Conservation (phyloP, 1,140 invertebrate species). For the Micrasema longulum region DNA sequence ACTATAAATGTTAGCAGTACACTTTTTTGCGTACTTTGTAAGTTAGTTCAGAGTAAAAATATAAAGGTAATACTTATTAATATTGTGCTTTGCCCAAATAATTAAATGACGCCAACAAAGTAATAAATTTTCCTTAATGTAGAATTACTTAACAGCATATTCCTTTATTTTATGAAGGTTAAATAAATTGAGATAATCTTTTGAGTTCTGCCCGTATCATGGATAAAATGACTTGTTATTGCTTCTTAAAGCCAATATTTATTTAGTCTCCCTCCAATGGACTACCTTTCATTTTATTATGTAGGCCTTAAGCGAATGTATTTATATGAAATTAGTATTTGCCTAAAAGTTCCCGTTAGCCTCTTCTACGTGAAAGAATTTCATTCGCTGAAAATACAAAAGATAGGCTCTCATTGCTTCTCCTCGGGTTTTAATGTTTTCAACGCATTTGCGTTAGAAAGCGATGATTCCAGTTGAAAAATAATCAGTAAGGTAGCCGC, state of each 20-base stretch:
- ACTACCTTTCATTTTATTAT: neutral
- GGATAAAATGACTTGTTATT: constrained; percentile 19
- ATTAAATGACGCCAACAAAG: too few relatives aligned
- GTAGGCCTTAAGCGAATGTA: neutral
- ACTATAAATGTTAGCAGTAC: too few relatives aligned
- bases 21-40: too few relatives aligned
- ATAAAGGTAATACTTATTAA: too few relatives aligned
- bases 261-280: neutral
- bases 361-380: neutral
- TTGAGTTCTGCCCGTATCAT: neutral
- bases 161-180: too few relatives aligned
- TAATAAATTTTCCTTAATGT: too few relatives aligned
- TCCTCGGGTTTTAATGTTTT: constrained; percentile 3
- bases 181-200: too few relatives aligned
- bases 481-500: too few relatives aligned
- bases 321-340: constrained; percentile 13
- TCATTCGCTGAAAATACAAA: constrained; percentile 17
- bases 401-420: constrained; percentile 25
- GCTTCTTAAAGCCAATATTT: neutral
- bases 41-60: too few relatives aligned
- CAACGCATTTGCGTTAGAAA: constrained; percentile 6
- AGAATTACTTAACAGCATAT: too few relatives aligned
- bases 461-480: neutral
- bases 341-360: neutral
- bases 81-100: too few relatives aligned